Conservation (phyloP, 2,113 vertebrate species). For the Ochotona curzoniae region DNA sequence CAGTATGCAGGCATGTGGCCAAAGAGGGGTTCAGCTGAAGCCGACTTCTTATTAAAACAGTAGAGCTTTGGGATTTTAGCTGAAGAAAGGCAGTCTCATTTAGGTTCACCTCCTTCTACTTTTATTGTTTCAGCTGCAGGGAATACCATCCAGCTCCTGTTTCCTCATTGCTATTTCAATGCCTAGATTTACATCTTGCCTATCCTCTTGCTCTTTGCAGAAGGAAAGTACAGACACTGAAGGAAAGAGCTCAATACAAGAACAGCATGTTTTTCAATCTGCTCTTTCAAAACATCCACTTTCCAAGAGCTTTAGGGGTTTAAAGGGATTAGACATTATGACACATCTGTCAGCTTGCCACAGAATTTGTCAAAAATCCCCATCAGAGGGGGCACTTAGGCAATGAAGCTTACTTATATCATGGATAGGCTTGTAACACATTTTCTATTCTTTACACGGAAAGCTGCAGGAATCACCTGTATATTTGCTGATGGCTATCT, state of each 20-base stretch:
- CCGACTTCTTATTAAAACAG: neutral
- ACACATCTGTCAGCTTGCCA: slow-evolving; percentile 85
- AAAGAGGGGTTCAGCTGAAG: neutral
- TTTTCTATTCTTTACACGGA: slow-evolving; percentile 78
- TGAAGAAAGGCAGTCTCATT: slow-evolving; percentile 20
- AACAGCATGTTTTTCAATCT: slow-evolving; percentile 81
- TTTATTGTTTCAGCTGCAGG: slow-evolving; percentile 48
- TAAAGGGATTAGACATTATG: slow-evolving; percentile 82
- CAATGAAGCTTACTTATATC: slow-evolving; percentile 76
- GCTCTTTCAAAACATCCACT: slow-evolving; percentile 84
- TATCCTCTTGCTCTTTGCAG: neutral
- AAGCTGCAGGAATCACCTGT: slow-evolving; percentile 79
- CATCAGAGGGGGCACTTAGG: slow-evolving; percentile 74
- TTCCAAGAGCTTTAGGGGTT: slow-evolving; percentile 83
- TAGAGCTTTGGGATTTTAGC: neutral
- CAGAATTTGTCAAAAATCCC: slow-evolving; percentile 83
- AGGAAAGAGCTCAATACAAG: slow-evolving; percentile 76
- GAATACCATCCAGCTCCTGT: slow-evolving; percentile 9
- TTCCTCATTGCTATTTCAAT: neutral
- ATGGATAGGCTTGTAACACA: slow-evolving; percentile 62
- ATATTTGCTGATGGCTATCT: slow-evolving; percentile 76
- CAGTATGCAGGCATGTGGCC: neutral
- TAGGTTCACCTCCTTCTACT: slow-evolving; percentile 2
- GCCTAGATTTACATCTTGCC: neutral
- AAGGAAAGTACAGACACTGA: slow-evolving; percentile 7